Evolutionary conservation across 2,888 invertebrate genomes (phyloP).

Genomic region (Nomada ferruginata): DNA sequence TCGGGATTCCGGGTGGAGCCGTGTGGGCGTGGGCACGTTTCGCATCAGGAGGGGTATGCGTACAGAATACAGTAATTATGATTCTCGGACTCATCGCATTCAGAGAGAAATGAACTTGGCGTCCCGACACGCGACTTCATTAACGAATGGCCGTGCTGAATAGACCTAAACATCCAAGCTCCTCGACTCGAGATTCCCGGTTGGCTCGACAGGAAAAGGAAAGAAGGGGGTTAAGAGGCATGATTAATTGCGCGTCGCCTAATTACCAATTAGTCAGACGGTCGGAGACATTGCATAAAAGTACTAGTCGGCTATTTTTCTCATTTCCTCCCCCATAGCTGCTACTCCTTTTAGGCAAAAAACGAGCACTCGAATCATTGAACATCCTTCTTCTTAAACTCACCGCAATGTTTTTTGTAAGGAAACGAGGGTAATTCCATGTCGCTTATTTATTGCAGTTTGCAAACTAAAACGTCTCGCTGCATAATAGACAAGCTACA

Average conservation of each 20-base stretch:
- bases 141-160: conserved; percentile 79
- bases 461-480: too few relatives aligned
- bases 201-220: conserved; percentile 41
- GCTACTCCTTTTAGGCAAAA: conserved; percentile 17
- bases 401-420: background rate
- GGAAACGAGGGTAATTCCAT: background rate
- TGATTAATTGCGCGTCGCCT: conserved; percentile 79
- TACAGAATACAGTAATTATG: conserved; percentile 81
- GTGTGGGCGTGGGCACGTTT: conserved; percentile 69
- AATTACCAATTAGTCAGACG: conserved; percentile 77
- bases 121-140: conserved; percentile 81
- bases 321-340: conserved; percentile 25
- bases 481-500: too few relatives aligned
- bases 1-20: conserved; percentile 71
- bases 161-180: conserved; percentile 76
- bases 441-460: background rate
- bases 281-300: conserved; percentile 46
- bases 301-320: conserved; percentile 48
- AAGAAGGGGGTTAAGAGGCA: conserved; percentile 71
- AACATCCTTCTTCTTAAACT: conserved; percentile 8
- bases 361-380: background rate
- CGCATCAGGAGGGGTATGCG: conserved; percentile 76
- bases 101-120: conserved; percentile 79
- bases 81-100: conserved; percentile 79
- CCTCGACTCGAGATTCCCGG: conserved; percentile 65